These are phyloP conservation scores for Tenthredo distinguenda DNA, from an alignment of 2,888 invertebrate genomes.

Conservation along the genomic window DNA sequence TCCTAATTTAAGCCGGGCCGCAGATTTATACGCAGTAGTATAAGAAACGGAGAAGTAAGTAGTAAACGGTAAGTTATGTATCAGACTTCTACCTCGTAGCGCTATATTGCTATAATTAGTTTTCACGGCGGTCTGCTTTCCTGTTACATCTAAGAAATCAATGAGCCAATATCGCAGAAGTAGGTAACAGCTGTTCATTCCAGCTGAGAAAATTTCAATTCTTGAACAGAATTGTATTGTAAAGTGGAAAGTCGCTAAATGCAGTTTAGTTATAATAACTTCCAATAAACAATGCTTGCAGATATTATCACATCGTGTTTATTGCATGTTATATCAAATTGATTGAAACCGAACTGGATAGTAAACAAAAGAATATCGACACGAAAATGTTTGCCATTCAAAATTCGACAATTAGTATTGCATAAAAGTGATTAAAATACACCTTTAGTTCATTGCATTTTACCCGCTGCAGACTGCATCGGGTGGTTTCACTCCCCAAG, in stretches of 20 bases:
- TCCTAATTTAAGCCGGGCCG: not conserved
- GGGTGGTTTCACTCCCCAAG: slow-evolving; percentile 37
- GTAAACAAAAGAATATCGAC: not conserved
- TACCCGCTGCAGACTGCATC: slow-evolving; percentile 1
- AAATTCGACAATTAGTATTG: not conserved
- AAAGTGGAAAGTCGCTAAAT: not conserved
- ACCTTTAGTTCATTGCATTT: not conserved
- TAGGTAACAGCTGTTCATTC: not conserved
- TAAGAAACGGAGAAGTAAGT: not conserved
- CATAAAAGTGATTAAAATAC: not conserved
- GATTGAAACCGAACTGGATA: not conserved
- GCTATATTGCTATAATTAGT: not conserved
- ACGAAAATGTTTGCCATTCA: not conserved
- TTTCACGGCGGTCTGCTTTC: not conserved
- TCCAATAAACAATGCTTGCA: not conserved
- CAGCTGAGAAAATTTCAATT: not conserved
- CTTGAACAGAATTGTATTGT: not conserved
- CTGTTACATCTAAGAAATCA: not conserved
- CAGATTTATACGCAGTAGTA: not conserved
- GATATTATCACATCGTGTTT: not conserved
- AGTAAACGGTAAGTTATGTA: not conserved
- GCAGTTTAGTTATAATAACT: not conserved
- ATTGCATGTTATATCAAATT: not conserved
- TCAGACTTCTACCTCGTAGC: not conserved
- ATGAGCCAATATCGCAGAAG: not conserved